These are phyloP conservation scores for Eupithecia vulgata DNA, from an alignment of 2,888 invertebrate genomes.

Conservation along the genomic window DNA sequence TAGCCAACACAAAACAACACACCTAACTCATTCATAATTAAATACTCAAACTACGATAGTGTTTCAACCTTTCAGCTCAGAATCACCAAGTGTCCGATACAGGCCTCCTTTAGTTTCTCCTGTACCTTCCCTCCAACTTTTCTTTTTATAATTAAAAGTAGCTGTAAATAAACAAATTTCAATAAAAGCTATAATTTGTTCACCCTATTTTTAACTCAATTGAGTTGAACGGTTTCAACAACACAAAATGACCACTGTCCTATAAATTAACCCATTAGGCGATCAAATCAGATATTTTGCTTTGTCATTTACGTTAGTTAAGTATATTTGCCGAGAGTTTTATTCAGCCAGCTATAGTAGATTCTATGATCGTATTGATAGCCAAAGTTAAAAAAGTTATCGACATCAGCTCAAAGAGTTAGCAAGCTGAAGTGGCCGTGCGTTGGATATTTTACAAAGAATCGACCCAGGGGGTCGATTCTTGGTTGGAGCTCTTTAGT, in stretches of 20 bases:
- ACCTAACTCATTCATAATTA: too few relatives aligned
- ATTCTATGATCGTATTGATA: background rate
- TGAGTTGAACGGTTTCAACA: constrained; percentile 19
- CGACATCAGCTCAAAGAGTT: too few relatives aligned
- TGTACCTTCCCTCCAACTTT: too few relatives aligned
- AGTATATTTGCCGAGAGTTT: constrained; percentile 23
- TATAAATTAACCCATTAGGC: constrained; percentile 44
- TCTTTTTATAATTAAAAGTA: background rate
- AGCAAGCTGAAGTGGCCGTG: too few relatives aligned
- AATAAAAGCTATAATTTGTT: background rate
- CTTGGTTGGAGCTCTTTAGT: too few relatives aligned
- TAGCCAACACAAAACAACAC: too few relatives aligned
- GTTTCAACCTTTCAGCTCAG: background rate
- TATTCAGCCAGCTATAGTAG: constrained; percentile 5
- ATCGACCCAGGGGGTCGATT: too few relatives aligned
- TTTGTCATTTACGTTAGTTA: constrained; percentile 44
- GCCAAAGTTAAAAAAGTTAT: background rate
- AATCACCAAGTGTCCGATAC: too few relatives aligned
- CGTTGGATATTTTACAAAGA: too few relatives aligned
- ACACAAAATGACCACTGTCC: constrained; percentile 31
- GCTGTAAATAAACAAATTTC: background rate
- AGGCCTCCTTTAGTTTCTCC: too few relatives aligned
- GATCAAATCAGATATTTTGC: constrained; percentile 44
- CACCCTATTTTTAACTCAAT: constrained; percentile 23
- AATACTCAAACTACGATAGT: background rate